A percentile compares a stretch with the other conserved stretches of the same genome.
phyloP scores from a whole-genome alignment of 2,113 vertebrate species.

The Lophochroa leadbeateri region DNA sequence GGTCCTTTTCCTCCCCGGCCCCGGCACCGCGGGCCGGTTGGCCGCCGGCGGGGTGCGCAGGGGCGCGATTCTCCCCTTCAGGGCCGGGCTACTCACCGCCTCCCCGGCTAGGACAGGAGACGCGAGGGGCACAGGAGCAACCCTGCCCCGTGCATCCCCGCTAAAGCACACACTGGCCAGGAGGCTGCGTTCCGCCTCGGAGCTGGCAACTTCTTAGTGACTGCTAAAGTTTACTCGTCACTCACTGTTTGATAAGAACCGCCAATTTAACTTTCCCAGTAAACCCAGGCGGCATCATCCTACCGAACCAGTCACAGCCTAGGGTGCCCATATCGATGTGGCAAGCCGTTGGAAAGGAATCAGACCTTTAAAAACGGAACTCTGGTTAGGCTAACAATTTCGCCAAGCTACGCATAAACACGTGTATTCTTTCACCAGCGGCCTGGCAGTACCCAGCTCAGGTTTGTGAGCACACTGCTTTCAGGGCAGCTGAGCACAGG shows the following conservation, averaged over 20 bases:
- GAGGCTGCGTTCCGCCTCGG: not conserved
- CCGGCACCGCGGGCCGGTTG: not conserved
- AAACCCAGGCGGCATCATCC: rapidly evolving
- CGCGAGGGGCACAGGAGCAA: not conserved
- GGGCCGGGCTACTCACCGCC: too few relatives aligned
- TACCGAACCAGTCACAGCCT: rapidly evolving
- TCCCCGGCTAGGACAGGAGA: not conserved
- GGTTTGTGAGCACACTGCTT: not conserved
- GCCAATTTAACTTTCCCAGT: rapidly evolving
- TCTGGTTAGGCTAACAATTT: not conserved
- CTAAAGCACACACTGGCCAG: not conserved
- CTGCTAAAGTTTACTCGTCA: not conserved
- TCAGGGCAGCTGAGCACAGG: not conserved
- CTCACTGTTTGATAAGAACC: rapidly evolving
- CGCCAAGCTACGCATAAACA: not conserved
- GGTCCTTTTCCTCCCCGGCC: not conserved
- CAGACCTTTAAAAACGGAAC: not conserved
- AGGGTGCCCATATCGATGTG: rapidly evolving
- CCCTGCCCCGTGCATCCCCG: not conserved
- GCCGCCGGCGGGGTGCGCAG: not conserved
- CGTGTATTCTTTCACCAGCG: not conserved
- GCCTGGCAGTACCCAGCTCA: not conserved
- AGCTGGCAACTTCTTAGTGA: rapidly evolving
- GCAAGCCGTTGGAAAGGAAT: not conserved
- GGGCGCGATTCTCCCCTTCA: too few relatives aligned